Evolutionary conservation across 2,113 vertebrate species (phyloP).

Genomic region (Craseonycteris thonglongyai): DNA sequence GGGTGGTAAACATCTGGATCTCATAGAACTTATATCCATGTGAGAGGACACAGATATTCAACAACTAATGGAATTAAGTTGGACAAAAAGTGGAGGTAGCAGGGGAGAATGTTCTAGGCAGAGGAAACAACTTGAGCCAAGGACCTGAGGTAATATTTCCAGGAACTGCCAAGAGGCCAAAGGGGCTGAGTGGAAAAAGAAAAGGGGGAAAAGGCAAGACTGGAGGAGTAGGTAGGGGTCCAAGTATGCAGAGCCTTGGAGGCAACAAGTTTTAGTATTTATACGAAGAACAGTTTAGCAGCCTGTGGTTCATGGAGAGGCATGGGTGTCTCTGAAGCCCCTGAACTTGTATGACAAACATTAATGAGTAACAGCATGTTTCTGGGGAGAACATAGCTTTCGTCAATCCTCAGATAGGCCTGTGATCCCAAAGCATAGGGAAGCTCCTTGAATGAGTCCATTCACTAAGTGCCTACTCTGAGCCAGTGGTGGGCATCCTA

Average conservation of each 20-base stretch:
- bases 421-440: not conserved
- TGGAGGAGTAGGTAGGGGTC: not conserved
- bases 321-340: not conserved
- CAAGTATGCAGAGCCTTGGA: not conserved
- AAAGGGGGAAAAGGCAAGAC: not conserved
- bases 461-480: not conserved
- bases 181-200: not conserved
- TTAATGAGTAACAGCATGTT: not conserved
- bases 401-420: not conserved
- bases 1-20: not conserved
- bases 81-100: not conserved
- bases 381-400: not conserved
- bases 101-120: not conserved
- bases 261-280: not conserved
- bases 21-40: not conserved
- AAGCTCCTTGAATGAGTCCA: not conserved
- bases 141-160: not conserved
- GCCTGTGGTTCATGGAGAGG: not conserved
- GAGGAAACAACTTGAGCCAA: slow-evolving; percentile 30
- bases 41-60: slow-evolving; percentile 3
- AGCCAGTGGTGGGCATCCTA: not conserved
- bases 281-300: not conserved
- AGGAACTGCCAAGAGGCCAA: slow-evolving; percentile 21
- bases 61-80: not conserved
- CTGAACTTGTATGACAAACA: not conserved